A percentile compares a stretch with the other conserved stretches of the same genome.
Conservation (phyloP, 2,888 invertebrate species). For the Scaptomyza reducta region DNA sequence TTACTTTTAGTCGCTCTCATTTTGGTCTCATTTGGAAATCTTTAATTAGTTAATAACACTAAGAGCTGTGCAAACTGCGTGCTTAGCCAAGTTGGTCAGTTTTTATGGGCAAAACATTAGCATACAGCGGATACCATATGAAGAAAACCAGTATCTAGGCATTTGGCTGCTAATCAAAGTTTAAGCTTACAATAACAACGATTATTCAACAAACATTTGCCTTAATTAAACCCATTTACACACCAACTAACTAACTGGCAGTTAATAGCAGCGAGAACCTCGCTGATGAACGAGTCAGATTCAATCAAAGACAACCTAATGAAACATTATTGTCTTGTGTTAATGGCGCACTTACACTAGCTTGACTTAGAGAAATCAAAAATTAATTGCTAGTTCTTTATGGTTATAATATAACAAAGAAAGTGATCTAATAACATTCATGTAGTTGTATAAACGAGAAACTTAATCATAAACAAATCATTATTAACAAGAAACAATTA, state of each 20-base stretch:
- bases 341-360: conserved; percentile 23
- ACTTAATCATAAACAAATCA: neutral
- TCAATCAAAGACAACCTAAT: conserved; percentile 19
- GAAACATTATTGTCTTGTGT: too few species aligned
- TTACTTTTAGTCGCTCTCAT: conserved; percentile 32
- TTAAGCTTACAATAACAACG: conserved; percentile 6
- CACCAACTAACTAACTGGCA: conserved; percentile 42
- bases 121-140: conserved; percentile 40
- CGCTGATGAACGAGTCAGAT: conserved; percentile 29
- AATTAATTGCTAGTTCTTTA: neutral
- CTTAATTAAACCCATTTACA: conserved; percentile 53
- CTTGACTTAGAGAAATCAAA: conserved; percentile 2
- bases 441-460: too few species aligned
- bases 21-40: conserved; percentile 55
- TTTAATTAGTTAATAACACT: conserved; percentile 63
- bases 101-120: conserved; percentile 46
- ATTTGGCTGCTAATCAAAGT: conserved; percentile 18
- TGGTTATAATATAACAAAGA: neutral
- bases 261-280: conserved; percentile 43
- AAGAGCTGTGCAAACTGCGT: conserved; percentile 33
- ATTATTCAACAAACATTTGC: conserved; percentile 47
- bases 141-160: conserved; percentile 45
- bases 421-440: neutral
- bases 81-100: conserved; percentile 33
- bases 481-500: too few species aligned